A percentile compares a stretch with the other conserved stretches of the same genome.
phyloP scores from a whole-genome alignment of 2,797 vertebrate genomes.

The Alca torda region DNA sequence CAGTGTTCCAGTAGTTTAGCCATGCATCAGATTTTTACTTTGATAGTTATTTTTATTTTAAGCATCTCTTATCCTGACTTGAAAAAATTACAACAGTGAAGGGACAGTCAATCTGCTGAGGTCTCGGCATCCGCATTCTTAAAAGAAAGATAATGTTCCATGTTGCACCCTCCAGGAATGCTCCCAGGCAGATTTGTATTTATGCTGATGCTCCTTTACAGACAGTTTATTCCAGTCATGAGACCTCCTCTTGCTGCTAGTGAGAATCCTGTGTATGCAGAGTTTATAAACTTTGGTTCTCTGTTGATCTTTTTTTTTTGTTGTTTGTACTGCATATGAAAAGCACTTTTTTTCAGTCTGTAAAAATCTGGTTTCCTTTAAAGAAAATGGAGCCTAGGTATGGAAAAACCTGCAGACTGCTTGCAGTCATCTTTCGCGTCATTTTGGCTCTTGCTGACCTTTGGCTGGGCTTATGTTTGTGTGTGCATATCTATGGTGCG shows the following conservation, averaged over 20 bases:
- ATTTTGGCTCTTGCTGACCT: background rate
- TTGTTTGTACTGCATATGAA: background rate
- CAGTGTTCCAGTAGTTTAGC: constrained; percentile 51
- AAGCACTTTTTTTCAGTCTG: background rate
- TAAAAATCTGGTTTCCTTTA: background rate
- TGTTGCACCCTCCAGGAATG: background rate
- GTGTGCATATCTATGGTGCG: background rate
- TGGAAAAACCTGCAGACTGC: background rate
- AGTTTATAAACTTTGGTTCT: background rate
- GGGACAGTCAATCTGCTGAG: background rate
- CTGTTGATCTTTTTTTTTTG: background rate
- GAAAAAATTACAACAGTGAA: background rate
- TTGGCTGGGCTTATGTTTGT: background rate
- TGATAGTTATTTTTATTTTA: constrained; percentile 58
- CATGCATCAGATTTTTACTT: constrained; percentile 36
- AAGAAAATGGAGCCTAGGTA: background rate
- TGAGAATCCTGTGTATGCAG: background rate
- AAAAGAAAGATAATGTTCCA: background rate
- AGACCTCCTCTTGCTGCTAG: background rate
- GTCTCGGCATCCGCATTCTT: background rate
- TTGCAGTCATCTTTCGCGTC: background rate
- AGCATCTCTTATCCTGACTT: background rate
- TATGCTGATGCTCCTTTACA: background rate
- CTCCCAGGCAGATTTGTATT: background rate
- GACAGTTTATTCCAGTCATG: background rate